Conservation (phyloP, 2,797 vertebrate genomes). For the Helarctos malayanus region DNA sequence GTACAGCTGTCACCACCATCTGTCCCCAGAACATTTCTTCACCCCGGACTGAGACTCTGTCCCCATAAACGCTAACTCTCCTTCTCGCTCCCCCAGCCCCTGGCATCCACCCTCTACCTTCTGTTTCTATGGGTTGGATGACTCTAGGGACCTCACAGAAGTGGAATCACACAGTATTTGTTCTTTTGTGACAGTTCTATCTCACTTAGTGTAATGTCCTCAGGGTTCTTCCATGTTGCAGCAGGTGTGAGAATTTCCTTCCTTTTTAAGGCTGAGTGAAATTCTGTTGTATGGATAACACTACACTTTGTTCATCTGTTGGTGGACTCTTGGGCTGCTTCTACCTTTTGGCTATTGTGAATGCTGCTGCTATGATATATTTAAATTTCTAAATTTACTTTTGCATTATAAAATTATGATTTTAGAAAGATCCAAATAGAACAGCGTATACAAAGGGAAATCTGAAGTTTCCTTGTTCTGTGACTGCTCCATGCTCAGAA, state of each 20-base stretch:
- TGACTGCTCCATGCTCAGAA: not conserved
- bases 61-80: not conserved
- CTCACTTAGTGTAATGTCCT: accelerated
- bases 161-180: too few relatives aligned
- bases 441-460: not conserved
- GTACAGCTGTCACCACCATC: not conserved
- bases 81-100: not conserved
- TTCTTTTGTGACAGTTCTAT: not conserved
- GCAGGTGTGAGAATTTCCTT: too few relatives aligned
- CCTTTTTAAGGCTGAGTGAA: not conserved
- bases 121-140: not conserved
- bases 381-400: not conserved
- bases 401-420: not conserved
- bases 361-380: not conserved
- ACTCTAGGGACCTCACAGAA: not conserved
- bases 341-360: not conserved
- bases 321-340: not conserved
- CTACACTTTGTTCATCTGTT: not conserved
- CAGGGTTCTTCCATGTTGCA: not conserved
- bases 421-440: not conserved
- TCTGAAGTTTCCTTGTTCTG: not conserved
- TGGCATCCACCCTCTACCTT: not conserved
- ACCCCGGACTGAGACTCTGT: not conserved
- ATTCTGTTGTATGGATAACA: too few relatives aligned
- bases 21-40: not conserved